Evolutionary conservation across 2,888 invertebrate species (phyloP), one percentile per base, ranked within the genome.

Genomic region (Stomorhina lunata): DNA sequence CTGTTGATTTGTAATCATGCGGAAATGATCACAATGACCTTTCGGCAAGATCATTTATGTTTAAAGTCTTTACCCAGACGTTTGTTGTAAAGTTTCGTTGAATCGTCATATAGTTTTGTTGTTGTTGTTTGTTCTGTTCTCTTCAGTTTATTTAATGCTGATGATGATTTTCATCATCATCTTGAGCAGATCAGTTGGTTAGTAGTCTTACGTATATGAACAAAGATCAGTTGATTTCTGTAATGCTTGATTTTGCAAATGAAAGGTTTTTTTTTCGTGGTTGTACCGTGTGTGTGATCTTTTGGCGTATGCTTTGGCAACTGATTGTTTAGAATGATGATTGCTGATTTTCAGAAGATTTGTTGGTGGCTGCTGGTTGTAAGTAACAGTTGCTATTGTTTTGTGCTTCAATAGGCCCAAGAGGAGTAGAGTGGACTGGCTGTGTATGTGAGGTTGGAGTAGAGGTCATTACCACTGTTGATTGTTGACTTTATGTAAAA

Each of bases 11-110:
- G 87, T 86, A 87, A 89, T 88, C 88, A 89, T 89, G 89, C 89
- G 89, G 89, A 89, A 89, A 89, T 89, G 89, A 89, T 88, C 89
- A 86, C 85, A 86, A 86, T 87, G 89, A 89, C 88, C 89, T 89
- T 89, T 89, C 87, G 86, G 87, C 88, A 87, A 87, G 86, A 88
- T 84, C 85, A 84, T 80, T 79, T 73, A 71, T 68, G 69, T 81
- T 81, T 80, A 79, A 77, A 80, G 80, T 80, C 80, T 76, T 59
- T n/a, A n/a, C 48, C 65, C 65, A 79, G 78, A 79, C 63, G 40
- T 65, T 76, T 65, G 59, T 80, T 68, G 80, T 69, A 71, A 48
- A 59, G n/a, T n/a, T n/a, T 59, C 27, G 37, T 65, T 63, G 48
- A 50, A 65, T 65, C 7, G 34, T 73, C 7, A 59, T 22, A 34